phyloP scores from a whole-genome alignment of 2,113 vertebrate genomes.

The Protomyctophum bolini region DNA sequence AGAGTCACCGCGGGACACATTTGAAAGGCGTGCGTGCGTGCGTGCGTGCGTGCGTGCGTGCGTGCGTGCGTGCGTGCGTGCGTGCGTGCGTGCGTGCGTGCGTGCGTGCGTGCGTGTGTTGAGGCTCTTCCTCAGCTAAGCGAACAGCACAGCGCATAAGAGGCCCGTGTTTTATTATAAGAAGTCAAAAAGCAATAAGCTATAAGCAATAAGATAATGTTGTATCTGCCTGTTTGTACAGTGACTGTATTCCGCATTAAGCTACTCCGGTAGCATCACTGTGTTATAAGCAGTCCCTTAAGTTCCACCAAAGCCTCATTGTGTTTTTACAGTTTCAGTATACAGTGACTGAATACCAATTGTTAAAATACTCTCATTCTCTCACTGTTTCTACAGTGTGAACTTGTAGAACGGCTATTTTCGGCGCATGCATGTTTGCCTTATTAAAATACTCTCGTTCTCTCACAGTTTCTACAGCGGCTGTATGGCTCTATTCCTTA shows the following conservation, averaged over 20 bases:
- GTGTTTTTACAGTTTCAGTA: no score
- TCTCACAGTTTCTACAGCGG: no score
- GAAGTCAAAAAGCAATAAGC: neutral
- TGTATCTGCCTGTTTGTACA: neutral
- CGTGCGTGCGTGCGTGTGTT: neutral
- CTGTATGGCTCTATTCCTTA: no score
- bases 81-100: neutral
- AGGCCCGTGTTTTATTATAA: conserved; percentile 10
- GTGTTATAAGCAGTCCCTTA: no score
- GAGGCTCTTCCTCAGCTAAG: conserved; percentile 21
- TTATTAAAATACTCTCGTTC: no score
- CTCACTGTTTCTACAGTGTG: no score
- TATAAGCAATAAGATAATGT: neutral
- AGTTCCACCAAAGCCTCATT: no score
- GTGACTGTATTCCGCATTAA: neutral
- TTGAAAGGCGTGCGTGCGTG: conserved; percentile 35
- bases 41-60: neutral
- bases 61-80: conserved; percentile 6
- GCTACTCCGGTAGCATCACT: neutral
- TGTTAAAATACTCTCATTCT: no score
- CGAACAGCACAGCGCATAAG: conserved; percentile 14
- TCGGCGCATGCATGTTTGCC: no score
- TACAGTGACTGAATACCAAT: no score
- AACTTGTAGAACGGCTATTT: no score
- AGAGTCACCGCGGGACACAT: conserved; percentile 67